Percentiles rank a stretch among this genome's conserved stretches.
phyloP scores from a whole-genome alignment of 2,888 invertebrate genomes.

The Metopia argyrocephala region DNA sequence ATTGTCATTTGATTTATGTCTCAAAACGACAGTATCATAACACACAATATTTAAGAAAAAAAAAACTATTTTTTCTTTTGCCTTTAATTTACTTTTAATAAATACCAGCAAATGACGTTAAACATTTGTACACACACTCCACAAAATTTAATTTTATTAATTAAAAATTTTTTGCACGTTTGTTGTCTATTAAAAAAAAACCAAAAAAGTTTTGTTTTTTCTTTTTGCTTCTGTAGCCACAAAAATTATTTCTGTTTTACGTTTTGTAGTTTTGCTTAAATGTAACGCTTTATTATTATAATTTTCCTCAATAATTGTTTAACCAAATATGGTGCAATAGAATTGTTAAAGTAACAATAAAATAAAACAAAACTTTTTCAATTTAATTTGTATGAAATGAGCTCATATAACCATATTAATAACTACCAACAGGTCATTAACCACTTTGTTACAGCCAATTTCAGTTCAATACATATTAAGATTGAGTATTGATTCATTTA shows the following conservation, averaged over 20 bases:
- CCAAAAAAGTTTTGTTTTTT: background rate
- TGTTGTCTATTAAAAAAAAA: background rate
- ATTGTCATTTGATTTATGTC: slow-evolving; percentile 74
- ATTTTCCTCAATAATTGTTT: slow-evolving; percentile 61
- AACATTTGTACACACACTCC: background rate
- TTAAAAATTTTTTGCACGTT: slow-evolving; percentile 60
- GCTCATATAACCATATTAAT: slow-evolving; percentile 61
- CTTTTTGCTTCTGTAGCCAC: slow-evolving; percentile 6
- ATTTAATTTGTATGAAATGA: slow-evolving; percentile 61
- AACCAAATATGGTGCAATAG: slow-evolving; percentile 54
- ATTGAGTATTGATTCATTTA: slow-evolving; percentile 36
- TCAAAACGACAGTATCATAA: slow-evolving; percentile 60
- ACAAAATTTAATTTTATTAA: slow-evolving; percentile 24
- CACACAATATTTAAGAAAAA: slow-evolving; percentile 39
- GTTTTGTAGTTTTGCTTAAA: slow-evolving; percentile 50
- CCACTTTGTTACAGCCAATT: slow-evolving; percentile 55
- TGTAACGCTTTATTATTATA: slow-evolving; percentile 65
- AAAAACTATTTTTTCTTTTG: background rate
- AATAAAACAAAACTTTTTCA: slow-evolving; percentile 38
- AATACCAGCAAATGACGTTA: background rate
- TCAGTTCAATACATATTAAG: slow-evolving; percentile 47
- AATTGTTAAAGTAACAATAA: slow-evolving; percentile 1
- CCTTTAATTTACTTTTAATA: background rate
- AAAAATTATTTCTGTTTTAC: slow-evolving; percentile 30
- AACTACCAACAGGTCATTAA: slow-evolving; percentile 59